Evolutionary conservation across 2,113 vertebrate genomes (phyloP).

Genomic region (Larimichthys polyactis): DNA sequence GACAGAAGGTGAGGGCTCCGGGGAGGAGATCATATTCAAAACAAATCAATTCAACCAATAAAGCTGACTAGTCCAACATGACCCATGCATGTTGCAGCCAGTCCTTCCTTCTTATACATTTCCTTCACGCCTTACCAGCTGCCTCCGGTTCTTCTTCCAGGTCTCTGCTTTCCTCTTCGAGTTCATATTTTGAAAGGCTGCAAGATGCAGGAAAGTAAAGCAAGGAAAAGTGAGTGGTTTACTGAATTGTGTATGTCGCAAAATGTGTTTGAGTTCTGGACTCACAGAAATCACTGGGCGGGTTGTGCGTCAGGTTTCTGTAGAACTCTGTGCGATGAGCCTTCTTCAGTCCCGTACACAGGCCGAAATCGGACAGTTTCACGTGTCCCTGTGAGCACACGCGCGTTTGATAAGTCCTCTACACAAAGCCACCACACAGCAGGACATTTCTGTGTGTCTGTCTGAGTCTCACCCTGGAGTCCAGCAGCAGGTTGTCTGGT

Average conservation of each 20-base stretch:
- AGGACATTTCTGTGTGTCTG: not conserved
- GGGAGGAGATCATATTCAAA: not conserved
- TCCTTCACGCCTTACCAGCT: conserved; percentile 87
- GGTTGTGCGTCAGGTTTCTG: conserved; percentile 96
- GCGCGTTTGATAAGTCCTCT: not conserved
- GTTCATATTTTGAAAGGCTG: conserved; percentile 99
- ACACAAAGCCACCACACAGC: not conserved
- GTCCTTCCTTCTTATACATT: not conserved
- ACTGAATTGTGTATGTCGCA: not conserved
- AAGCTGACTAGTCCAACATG: not conserved
- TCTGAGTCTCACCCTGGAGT: conserved; percentile 88
- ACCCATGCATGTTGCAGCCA: not conserved
- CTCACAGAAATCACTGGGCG: conserved; percentile 98
- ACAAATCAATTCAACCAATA: not conserved
- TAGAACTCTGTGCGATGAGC: conserved; percentile 99
- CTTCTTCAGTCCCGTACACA: conserved; percentile 98
- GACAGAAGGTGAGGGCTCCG: not conserved
- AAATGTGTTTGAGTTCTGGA: conserved; percentile 38
- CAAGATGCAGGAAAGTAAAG: not conserved
- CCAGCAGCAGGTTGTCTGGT: conserved; percentile 96
- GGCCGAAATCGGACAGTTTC: conserved; percentile 97
- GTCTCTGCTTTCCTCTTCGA: conserved; percentile 99
- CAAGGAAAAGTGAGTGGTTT: not conserved
- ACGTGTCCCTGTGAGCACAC: conserved; percentile 90
- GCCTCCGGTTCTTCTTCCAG: conserved; percentile 98